A percentile compares a stretch with the other conserved stretches of the same genome.
These are phyloP conservation scores for Monarcha castaneiventris DNA, from an alignment of 2,113 vertebrate species.

Conservation along the genomic window DNA sequence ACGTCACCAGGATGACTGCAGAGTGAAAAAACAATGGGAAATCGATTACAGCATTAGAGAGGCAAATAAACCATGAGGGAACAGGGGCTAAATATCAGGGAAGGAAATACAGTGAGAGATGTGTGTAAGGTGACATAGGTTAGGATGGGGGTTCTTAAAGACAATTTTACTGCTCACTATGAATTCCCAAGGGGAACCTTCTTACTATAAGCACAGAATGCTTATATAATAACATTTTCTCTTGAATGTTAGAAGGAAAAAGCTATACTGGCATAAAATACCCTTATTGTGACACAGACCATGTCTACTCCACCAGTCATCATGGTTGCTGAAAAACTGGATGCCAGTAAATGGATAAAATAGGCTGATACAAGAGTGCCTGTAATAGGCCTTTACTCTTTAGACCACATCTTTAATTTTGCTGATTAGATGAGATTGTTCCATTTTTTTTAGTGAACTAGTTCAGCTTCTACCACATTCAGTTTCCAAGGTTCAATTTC, in stretches of 20 bases:
- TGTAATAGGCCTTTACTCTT: neutral
- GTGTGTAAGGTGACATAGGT: neutral
- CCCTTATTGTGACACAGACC: neutral
- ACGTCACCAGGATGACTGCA: neutral
- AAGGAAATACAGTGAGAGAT: neutral
- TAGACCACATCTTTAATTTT: neutral
- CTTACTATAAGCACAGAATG: neutral
- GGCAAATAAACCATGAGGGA: neutral
- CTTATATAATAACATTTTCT: neutral
- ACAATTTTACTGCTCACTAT: neutral
- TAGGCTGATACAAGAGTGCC: neutral
- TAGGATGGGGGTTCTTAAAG: neutral
- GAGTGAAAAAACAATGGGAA: neutral
- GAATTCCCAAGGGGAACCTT: neutral
- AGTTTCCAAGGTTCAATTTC: neutral
- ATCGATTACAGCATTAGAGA: neutral
- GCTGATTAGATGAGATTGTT: neutral
- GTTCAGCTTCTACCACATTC: neutral
- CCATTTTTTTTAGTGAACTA: neutral
- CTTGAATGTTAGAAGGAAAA: neutral
- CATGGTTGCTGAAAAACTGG: neutral
- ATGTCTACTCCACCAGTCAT: neutral
- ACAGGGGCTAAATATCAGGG: neutral
- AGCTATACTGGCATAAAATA: neutral
- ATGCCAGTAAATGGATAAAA: neutral